Conservation (phyloP, 1,140 invertebrate genomes). For the Macrotrachela quadricornifera region DNA sequence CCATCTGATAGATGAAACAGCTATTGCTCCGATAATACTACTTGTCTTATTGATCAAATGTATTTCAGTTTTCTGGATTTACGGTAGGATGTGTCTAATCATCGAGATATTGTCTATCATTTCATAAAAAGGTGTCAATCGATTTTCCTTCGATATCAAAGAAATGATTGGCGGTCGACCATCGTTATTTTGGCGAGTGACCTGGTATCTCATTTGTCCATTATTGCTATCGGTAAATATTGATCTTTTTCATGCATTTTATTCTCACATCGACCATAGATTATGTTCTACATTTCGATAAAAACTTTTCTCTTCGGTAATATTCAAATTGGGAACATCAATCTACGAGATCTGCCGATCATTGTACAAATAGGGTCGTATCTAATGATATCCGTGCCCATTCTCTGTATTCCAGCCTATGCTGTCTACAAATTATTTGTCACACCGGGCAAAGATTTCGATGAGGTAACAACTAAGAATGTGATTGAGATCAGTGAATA, state of each 20-base stretch:
- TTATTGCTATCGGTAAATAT: constrained; percentile 53
- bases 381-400: no score
- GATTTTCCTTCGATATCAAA: constrained; percentile 69
- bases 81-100: constrained; percentile 38
- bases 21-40: constrained; percentile 61
- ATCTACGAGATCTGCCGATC: no score
- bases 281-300: no score
- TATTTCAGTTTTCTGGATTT: constrained; percentile 72
- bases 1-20: constrained; percentile 57
- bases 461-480: no score
- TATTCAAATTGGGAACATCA: no score
- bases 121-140: constrained; percentile 41
- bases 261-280: no score
- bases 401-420: no score
- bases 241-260: background rate
- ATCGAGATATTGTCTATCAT: background rate
- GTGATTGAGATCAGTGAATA: no score
- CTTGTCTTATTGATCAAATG: constrained; percentile 69
- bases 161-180: constrained; percentile 78
- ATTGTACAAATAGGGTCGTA: no score
- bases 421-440: no score
- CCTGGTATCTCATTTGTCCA: constrained; percentile 71
- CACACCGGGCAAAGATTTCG: no score
- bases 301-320: no score
- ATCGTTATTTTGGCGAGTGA: constrained; percentile 71